These are phyloP conservation scores for Aculops lycopersici DNA, from an alignment of 1,140 invertebrate genomes.

Conservation along the genomic window DNA sequence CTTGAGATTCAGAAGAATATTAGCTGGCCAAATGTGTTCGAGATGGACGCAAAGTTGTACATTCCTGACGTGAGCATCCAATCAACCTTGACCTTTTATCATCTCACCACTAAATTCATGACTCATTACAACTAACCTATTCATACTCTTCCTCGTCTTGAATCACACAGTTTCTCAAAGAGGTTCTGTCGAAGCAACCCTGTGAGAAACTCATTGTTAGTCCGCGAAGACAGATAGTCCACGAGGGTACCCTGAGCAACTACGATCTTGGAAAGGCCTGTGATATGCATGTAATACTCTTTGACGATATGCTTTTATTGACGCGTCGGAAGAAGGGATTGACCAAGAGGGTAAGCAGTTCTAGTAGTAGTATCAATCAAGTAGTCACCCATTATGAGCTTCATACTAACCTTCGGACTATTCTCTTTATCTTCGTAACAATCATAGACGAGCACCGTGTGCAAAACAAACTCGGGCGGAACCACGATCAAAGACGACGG, in stretches of 20 bases:
- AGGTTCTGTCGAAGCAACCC: slow-evolving; percentile 25
- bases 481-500: slow-evolving; percentile 16
- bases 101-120: background rate
- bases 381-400: background rate
- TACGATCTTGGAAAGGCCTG: slow-evolving; percentile 23
- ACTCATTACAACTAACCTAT: background rate
- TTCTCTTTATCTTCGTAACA: slow-evolving; percentile 15
- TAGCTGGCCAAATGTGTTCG: slow-evolving; percentile 29
- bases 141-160: background rate
- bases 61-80: slow-evolving; percentile 28
- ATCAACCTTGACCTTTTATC: slow-evolving; percentile 2
- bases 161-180: slow-evolving; percentile 19
- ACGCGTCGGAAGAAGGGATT: slow-evolving; percentile 27
- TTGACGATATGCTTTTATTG: slow-evolving; percentile 34
- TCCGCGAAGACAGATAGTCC: slow-evolving; percentile 25
- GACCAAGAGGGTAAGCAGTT: slow-evolving; percentile 21
- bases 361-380: background rate
- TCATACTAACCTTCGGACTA: background rate
- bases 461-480: slow-evolving; percentile 20
- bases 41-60: slow-evolving; percentile 28
- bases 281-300: slow-evolving; percentile 29
- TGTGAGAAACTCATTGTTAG: slow-evolving; percentile 31
- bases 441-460: slow-evolving; percentile 21
- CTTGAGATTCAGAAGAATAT: slow-evolving; percentile 32
- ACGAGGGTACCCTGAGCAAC: slow-evolving; percentile 26